Evolutionary conservation across 2,888 invertebrate species (phyloP).

Genomic region (Pachymerium ferrugineum): DNA sequence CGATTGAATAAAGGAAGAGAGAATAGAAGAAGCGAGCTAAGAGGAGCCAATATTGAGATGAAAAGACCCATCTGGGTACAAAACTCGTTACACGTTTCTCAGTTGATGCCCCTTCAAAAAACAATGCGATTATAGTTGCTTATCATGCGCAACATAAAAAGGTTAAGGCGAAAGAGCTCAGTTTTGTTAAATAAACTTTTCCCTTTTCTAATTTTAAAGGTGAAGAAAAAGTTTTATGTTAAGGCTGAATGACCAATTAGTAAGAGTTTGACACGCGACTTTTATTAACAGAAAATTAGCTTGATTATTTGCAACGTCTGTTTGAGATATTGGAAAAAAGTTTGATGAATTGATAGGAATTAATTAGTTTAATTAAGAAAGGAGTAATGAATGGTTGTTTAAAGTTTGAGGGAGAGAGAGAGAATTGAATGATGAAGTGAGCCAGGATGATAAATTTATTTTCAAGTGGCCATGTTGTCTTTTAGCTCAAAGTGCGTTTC

Average conservation of each 20-base stretch:
- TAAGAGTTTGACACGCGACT: neutral
- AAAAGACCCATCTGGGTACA: conserved; percentile 15
- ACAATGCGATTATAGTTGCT: conserved; percentile 24
- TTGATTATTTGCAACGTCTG: neutral
- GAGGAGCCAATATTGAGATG: neutral
- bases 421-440: neutral
- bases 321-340: neutral
- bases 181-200: conserved; percentile 7
- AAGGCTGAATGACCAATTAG: too few relatives aligned
- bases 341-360: neutral
- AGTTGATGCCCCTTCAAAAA: neutral
- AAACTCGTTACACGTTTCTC: conserved; percentile 15
- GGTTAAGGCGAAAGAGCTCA: neutral
- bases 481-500: conserved; percentile 20
- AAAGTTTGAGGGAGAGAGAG: neutral
- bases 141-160: neutral
- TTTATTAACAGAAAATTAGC: neutral
- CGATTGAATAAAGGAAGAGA: neutral
- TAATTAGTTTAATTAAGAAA: neutral
- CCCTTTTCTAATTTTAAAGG: neutral
- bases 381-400: neutral
- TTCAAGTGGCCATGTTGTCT: conserved; percentile 19
- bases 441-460: neutral
- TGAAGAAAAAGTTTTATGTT: too few relatives aligned
- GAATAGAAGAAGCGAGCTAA: too few relatives aligned